Conservation (phyloP, 2,888 invertebrate species). For the Drosophila engyochracea region DNA sequence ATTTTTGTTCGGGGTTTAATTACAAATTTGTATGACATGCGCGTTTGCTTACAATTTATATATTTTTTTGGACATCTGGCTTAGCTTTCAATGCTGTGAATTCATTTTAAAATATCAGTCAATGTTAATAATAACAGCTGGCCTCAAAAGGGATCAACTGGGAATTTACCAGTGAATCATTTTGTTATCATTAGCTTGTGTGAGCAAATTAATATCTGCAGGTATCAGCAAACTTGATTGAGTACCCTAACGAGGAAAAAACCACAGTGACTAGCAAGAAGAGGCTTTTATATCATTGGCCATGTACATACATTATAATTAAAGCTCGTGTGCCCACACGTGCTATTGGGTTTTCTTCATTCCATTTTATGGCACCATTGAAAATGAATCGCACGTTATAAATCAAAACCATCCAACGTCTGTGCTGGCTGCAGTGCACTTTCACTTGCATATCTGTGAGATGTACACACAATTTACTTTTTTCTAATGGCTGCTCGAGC, state of each 20-base stretch:
- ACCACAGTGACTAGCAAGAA: not conserved
- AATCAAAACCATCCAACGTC: conserved; percentile 48
- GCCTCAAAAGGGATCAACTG: conserved; percentile 24
- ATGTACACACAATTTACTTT: conserved; percentile 14
- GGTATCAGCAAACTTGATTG: not conserved
- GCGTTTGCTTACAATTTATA: conserved; percentile 40
- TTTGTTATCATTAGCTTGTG: conserved; percentile 19
- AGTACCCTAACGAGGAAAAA: not conserved
- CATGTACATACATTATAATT: conserved; percentile 34
- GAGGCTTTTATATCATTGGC: conserved; percentile 4
- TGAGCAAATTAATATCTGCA: not conserved
- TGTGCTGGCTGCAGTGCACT: conserved; percentile 39
- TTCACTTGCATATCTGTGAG: conserved; percentile 42
- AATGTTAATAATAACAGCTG: conserved; percentile 28
- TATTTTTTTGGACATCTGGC: conserved; percentile 24
- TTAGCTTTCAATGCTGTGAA: conserved; percentile 21
- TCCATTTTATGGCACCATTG: conserved; percentile 29
- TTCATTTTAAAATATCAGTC: conserved; percentile 27
- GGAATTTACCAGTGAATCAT: conserved; percentile 39
- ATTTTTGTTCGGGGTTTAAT: conserved; percentile 14
- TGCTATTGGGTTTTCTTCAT: conserved; percentile 7
- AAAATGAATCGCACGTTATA: conserved; percentile 43
- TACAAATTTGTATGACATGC: conserved; percentile 56
- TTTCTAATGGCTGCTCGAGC: conserved; percentile 27
- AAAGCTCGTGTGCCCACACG: conserved; percentile 23